Conservation (phyloP, 1,140 invertebrate species). For the Drosophila novamexicana region DNA sequence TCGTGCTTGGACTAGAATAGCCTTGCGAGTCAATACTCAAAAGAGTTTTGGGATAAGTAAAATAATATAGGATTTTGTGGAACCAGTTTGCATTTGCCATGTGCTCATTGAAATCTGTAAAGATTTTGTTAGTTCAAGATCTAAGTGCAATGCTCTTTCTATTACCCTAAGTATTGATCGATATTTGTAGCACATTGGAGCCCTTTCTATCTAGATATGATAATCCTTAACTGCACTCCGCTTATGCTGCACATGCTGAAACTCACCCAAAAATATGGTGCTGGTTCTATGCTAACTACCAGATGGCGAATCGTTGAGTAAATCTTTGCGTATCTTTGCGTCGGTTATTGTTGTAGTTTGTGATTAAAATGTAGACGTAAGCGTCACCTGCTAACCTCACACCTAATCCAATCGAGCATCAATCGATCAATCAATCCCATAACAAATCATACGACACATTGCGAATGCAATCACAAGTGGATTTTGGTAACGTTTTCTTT, state of each 20-base stretch:
- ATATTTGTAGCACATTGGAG: no score
- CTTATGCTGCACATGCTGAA: constrained; percentile 36
- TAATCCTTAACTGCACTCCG: constrained; percentile 22
- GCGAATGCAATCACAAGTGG: not conserved
- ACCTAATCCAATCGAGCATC: constrained; percentile 9
- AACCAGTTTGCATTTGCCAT: no score
- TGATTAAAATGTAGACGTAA: constrained; percentile 60
- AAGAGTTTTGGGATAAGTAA: no score
- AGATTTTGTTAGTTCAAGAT: no score
- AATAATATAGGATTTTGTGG: no score
- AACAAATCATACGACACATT: constrained; percentile 8
- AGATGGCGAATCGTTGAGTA: constrained; percentile 16
- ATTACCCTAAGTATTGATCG: no score
- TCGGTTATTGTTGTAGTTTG: constrained; percentile 50
- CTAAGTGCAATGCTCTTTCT: no score
- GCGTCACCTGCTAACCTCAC: constrained; percentile 33
- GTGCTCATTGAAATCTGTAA: no score
- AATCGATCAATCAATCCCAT: not conserved
- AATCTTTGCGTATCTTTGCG: constrained; percentile 18
- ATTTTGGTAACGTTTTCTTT: constrained; percentile 14
- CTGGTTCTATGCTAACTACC: constrained; percentile 26
- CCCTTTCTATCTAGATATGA: constrained; percentile 1
- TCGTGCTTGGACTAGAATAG: no score
- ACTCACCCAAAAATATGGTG: constrained; percentile 31
- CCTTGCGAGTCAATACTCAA: no score